These are phyloP conservation scores for Drosophila mettleri DNA, from an alignment of 2,888 invertebrate genomes.

Conservation along the genomic window DNA sequence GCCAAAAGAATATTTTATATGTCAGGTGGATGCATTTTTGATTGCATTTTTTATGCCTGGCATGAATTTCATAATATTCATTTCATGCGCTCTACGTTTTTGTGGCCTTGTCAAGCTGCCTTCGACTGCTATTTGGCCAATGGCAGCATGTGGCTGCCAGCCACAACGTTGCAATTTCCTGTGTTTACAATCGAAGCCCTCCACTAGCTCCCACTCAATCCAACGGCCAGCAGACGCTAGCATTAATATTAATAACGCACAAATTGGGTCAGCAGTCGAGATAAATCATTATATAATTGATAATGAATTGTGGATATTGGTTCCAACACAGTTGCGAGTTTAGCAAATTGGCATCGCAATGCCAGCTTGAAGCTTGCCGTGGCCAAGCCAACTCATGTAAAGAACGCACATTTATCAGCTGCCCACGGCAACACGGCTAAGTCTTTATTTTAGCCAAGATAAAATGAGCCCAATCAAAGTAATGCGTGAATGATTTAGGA, in stretches of 20 bases:
- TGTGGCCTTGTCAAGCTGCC: constrained; percentile 38
- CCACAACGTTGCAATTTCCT: constrained; percentile 14
- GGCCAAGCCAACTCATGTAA: constrained; percentile 22
- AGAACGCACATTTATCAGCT: constrained; percentile 38
- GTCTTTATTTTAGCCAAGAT: not conserved
- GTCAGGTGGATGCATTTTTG: not conserved
- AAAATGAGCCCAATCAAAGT: too few species aligned
- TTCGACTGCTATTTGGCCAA: not conserved
- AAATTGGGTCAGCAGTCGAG: constrained; percentile 76
- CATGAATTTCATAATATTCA: constrained; percentile 3
- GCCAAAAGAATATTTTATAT: not conserved
- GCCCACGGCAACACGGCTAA: constrained; percentile 2
- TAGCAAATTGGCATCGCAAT: constrained; percentile 1
- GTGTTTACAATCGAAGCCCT: constrained; percentile 5
- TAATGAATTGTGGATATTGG: constrained; percentile 75
- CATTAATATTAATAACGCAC: constrained; percentile 74
- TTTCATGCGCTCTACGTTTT: constrained; percentile 9
- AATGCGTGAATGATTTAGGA: not conserved
- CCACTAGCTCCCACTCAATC: not conserved
- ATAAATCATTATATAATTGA: constrained; percentile 80
- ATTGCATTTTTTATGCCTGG: not conserved
- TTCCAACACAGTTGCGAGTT: constrained; percentile 37
- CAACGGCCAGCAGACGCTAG: constrained; percentile 5
- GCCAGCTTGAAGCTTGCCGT: not conserved
- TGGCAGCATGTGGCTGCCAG: constrained; percentile 19